phyloP scores from a whole-genome alignment of 2,797 vertebrate species.

The Artibeus lituratus region DNA sequence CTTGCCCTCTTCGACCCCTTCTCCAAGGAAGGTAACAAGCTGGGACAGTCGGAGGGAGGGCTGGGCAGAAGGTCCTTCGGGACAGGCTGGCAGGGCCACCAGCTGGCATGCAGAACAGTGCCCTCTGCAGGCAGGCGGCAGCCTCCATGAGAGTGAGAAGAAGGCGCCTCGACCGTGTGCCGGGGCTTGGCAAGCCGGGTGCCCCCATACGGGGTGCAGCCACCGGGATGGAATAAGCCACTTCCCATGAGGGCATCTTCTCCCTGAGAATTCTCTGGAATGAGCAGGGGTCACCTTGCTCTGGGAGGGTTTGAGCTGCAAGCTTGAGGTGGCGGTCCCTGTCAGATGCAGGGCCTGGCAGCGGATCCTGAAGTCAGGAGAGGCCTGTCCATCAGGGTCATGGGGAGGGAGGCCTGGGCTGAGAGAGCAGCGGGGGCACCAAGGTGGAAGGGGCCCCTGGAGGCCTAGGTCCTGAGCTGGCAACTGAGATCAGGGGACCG shows the following conservation, averaged over 20 bases:
- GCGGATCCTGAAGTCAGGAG: background rate
- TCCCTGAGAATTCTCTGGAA: background rate
- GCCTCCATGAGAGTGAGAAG: background rate
- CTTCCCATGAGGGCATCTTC: background rate
- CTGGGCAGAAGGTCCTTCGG: background rate
- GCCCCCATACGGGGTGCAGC: background rate
- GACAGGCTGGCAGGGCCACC: background rate
- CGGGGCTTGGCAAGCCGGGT: background rate
- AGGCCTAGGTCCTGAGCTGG: background rate
- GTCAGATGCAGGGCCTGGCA: background rate
- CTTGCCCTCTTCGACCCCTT: constrained; percentile 93
- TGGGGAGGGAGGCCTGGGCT: background rate
- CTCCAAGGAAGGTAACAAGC: constrained; percentile 84
- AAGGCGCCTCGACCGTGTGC: background rate
- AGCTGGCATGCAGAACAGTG: fast-evolving
- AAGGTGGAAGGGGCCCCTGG: fast-evolving
- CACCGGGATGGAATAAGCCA: background rate
- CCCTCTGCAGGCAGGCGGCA: background rate
- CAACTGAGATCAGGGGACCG: background rate
- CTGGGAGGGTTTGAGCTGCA: background rate
- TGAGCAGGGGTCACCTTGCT: background rate
- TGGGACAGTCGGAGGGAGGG: background rate
- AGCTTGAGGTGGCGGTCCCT: background rate
- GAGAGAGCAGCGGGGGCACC: background rate
- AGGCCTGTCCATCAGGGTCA: background rate